Evolutionary conservation across 2,888 invertebrate genomes (phyloP), one percentile per base, ranked within the genome.

Genomic region (Agonum fuliginosum): DNA sequence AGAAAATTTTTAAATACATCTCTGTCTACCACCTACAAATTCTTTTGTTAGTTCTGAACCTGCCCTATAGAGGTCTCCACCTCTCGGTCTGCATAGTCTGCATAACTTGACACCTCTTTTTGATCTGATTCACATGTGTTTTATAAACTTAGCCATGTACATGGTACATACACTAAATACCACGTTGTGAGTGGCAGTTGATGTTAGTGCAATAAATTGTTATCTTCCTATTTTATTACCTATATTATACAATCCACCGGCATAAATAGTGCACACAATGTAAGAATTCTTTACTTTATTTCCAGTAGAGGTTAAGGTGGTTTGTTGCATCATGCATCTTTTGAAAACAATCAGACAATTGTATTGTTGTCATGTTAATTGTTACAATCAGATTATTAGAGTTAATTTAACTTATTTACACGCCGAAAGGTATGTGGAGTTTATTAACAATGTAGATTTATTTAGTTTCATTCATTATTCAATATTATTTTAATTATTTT

Each of bases 291-390:
- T 34, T 22, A 48, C 46, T 30, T 34, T 67, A 24, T 20, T 34
- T 17, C 34, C 0, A 27, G 27, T 67, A 67, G 12, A 70, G 75
- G 75, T 75, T 75, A 75, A 75, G 74, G 30, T 67, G 41, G 14
- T 46, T 70, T 37, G 27, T 70, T 70, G 70, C 17, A 70, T 46
- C 46, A 70, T 70, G 70, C 27, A 14, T 27, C 14, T 70, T 20
- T 46, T 46, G 19, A 43, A 46, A 20, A 46, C 43, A 46, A 27
- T 70, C 24, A 70, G 17, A 70, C n/a, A 37, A n/a, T 22, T 70
- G 22, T 12, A 70, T 70, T 70, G 70, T 46, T 46, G 27, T 43
- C 19, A 70, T 46, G 27, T 46, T 8, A 70, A 22, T 62, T 14
- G 30, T 46, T 27, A 27, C 17, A 46, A 46, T 46, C 14, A 70